Evolutionary conservation across 1,140 invertebrate species (phyloP), one percentile per base, ranked within the genome.

Genomic region (Zaprionus kolodkinae): DNA sequence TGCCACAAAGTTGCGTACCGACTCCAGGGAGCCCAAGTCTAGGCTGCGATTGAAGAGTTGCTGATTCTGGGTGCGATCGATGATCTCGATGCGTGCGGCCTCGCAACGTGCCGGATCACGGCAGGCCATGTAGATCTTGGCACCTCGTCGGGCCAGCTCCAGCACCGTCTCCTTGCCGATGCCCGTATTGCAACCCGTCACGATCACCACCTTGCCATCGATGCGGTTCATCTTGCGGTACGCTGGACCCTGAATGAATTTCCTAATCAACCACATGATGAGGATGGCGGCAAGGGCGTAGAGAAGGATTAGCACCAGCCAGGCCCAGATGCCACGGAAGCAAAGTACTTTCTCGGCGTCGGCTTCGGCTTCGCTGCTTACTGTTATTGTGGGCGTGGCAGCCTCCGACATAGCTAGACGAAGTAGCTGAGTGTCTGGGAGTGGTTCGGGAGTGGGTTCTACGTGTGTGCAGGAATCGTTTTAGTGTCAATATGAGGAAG

Each of bases 161-260:
- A 94, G 85, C 0, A 95, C 97, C 12, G 97, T 97, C 92, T 96
- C 96, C 93, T 97, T 97, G 9, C 98, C 98, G 78, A 99, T 98
- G 10, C 98, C 98, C 25, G 96, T 96, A 90, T 98, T 99, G 40
- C 96, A 96, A n/a, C 98, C 98, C n/a, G 92, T 93, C 0, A 93
- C 87, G 30, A 93, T 92, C 3, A 92, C 92, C 67, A 93, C 90
- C 72, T 93, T 92, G 65, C 91, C 92, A 70, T 92, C 92, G 50
- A 93, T 92, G 5, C 92, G 77, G 60, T 91, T 92, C 30, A 75
- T 52, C 48, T 91, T 90, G 7, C 85, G 79, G 57, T 91, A 92
- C 3, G 62, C 64, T 1, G 91, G 91, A 15, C 91, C 91, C 21
- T 88, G 85, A 15, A 91, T 83, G 43, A 76, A 70, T 57, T 91